Percentiles rank a stretch among this genome's conserved stretches.
phyloP scores from a whole-genome alignment of 2,888 invertebrate species.

The Troides helena region DNA sequence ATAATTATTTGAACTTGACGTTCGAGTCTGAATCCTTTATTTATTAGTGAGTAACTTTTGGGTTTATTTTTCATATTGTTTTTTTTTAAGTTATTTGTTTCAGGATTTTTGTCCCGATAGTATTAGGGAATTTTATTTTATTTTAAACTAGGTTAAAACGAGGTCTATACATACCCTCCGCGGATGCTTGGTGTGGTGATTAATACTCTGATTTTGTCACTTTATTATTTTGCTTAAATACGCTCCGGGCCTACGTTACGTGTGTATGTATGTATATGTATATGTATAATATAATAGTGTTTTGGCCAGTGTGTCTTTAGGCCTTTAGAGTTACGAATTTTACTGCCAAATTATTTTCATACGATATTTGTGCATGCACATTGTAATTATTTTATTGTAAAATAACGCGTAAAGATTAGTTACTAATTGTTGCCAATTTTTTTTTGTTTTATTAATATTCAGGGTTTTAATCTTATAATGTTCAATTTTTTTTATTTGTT shows the following conservation, averaged over 20 bases:
- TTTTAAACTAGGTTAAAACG: slow-evolving; percentile 71
- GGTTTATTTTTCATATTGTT: slow-evolving; percentile 79
- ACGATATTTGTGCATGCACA: slow-evolving; percentile 79
- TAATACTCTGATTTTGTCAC: slow-evolving; percentile 77
- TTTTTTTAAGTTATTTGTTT: slow-evolving; percentile 75
- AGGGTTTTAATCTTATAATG: slow-evolving; percentile 78
- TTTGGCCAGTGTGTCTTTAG: slow-evolving; percentile 75
- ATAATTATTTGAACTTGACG: slow-evolving; percentile 59
- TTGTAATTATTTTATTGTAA: slow-evolving; percentile 79
- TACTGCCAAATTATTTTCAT: slow-evolving; percentile 81
- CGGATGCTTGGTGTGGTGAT: slow-evolving; percentile 72
- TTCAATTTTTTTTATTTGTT: slow-evolving; percentile 74
- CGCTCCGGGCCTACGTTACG: slow-evolving; percentile 72
- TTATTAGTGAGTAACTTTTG: slow-evolving; percentile 79
- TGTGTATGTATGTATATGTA: slow-evolving; percentile 38
- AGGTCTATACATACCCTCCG: slow-evolving; percentile 62
- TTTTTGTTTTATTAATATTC: slow-evolving; percentile 74
- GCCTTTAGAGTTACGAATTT: slow-evolving; percentile 79
- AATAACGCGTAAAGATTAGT: slow-evolving; percentile 72
- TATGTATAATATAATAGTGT: slow-evolving; percentile 61
- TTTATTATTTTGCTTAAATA: slow-evolving; percentile 76
- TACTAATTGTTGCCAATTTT: slow-evolving; percentile 79
- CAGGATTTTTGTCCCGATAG: slow-evolving; percentile 81
- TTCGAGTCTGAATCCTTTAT: slow-evolving; percentile 76
- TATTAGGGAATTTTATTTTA: slow-evolving; percentile 80